Evolutionary conservation across 2,113 vertebrate species (phyloP).

Genomic region (Albula goreensis): DNA sequence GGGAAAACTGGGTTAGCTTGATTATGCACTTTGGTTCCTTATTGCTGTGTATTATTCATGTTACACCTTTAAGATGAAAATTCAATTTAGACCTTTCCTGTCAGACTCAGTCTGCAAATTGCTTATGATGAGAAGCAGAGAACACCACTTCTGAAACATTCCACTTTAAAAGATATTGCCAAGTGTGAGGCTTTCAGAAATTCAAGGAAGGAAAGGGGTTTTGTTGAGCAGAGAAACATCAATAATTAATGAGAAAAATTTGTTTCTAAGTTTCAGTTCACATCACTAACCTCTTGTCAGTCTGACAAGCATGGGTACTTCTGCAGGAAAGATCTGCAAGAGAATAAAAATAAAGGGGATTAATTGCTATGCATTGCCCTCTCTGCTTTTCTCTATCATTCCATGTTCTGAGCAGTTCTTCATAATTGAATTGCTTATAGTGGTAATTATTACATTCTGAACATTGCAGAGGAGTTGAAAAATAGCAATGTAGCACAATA

Average conservation of each 20-base stretch:
- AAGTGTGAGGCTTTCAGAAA: slow-evolving; percentile 15
- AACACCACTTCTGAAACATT: slow-evolving; percentile 33
- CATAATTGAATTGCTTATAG: neutral
- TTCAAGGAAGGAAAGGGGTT: slow-evolving; percentile 11
- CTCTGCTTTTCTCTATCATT: neutral
- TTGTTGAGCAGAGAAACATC: slow-evolving; percentile 30
- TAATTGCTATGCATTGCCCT: neutral
- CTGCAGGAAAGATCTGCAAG: neutral
- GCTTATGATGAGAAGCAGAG: slow-evolving; percentile 23
- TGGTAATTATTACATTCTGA: neutral
- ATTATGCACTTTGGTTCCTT: slow-evolving; percentile 32
- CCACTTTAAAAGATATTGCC: slow-evolving; percentile 33
- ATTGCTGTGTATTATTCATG: slow-evolving; percentile 44
- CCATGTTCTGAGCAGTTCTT: neutral
- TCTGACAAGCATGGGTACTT: slow-evolving; percentile 21
- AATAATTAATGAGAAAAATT: slow-evolving; percentile 50
- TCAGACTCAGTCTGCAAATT: slow-evolving; percentile 33
- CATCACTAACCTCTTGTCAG: slow-evolving; percentile 20
- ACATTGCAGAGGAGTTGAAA: neutral
- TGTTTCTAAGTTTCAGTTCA: slow-evolving; percentile 50
- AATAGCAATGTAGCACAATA: neutral
- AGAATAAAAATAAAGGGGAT: neutral
- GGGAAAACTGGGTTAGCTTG: slow-evolving; percentile 32
- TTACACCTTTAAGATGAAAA: slow-evolving; percentile 47
- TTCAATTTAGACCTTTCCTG: slow-evolving; percentile 34